A percentile compares a stretch with the other conserved stretches of the same genome.
Evolutionary conservation across 2,888 invertebrate genomes (phyloP).

Genomic region (Uropetala carovei): DNA sequence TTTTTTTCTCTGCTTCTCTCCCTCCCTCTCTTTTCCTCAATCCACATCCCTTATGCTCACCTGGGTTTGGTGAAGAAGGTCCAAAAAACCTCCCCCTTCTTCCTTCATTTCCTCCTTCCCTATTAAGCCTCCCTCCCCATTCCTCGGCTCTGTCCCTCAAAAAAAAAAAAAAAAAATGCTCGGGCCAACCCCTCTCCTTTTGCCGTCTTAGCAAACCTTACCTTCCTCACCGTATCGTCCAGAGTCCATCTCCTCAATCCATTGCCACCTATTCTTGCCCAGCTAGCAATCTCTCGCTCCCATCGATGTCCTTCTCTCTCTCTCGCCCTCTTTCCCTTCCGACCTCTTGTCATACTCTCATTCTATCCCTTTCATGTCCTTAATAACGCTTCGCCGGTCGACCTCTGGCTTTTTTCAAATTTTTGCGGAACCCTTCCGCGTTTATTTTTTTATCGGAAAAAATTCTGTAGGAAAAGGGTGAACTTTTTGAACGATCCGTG

Average conservation of each 20-base stretch:
- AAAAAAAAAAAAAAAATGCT: no score
- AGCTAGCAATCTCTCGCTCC: not conserved
- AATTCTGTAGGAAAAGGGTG: not conserved
- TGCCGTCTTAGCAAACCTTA: slow-evolving; percentile 22
- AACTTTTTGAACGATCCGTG: not conserved
- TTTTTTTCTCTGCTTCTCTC: not conserved
- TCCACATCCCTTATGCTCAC: not conserved
- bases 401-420: not conserved
- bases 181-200: not conserved
- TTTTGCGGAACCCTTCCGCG: not conserved
- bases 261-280: slow-evolving; percentile 19
- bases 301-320: no score
- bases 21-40: not conserved
- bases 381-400: not conserved
- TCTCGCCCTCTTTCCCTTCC: not conserved
- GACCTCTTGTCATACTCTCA: not conserved
- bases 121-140: not conserved
- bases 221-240: not conserved
- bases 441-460: not conserved
- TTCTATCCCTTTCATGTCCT: not conserved
- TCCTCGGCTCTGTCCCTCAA: not conserved
- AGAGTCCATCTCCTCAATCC: slow-evolving; percentile 1
- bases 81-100: not conserved
- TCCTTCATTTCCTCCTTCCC: not conserved
- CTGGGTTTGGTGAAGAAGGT: slow-evolving; percentile 21